Base-by-base conservation (phyloP, 2,113 vertebrate genomes). In the Irena cyanogastra region DNA sequence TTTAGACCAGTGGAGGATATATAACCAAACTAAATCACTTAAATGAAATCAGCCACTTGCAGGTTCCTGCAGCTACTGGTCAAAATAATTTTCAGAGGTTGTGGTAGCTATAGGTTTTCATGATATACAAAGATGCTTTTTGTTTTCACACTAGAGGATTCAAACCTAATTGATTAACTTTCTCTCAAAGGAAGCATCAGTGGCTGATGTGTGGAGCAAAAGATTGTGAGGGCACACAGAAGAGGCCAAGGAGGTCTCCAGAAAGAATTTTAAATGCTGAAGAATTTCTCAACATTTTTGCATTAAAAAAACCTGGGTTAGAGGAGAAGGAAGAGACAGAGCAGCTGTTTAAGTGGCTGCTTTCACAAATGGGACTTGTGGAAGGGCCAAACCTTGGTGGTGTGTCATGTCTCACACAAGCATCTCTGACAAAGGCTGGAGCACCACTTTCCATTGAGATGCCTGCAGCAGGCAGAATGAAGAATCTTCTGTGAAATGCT, bases 181-280 rank as follows among this genome's bases (percentile, higher is more conserved):
- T 68, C 33, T 66, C 74, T 85, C 56, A 59, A 49, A 78, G 33
- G 44, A 85, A 85, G 24, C 37, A 26, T 65, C 47, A 57, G 27
- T 54, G 63, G n/a, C 45, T n/a, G 47, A 45, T 52, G 5, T 49
- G n/a, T 56, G 10, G 37, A 63, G 22, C 2, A 6, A n/a, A 66
- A 60, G 37, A 80, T 33, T 41, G 18, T 21, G 76, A 45, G 63
- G 19, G 18, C 47, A 68, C 75, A 80, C 31, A 91, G 74, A 81
- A 93, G 47, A 95, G 68, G 47, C 35, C 57, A 90, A 83, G 27
- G 64, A 83, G 35, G 52, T 94, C 85, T 94, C 70, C 64, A 91
- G 63, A 83, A 92, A 83, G 81, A 96, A 97, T 97, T 96, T 94
- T 90, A 96, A 97, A 47, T 93, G 65, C 52, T 94, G 41, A 37